Conservation (phyloP, 2,888 invertebrate genomes). For the Baronia brevicornis region DNA sequence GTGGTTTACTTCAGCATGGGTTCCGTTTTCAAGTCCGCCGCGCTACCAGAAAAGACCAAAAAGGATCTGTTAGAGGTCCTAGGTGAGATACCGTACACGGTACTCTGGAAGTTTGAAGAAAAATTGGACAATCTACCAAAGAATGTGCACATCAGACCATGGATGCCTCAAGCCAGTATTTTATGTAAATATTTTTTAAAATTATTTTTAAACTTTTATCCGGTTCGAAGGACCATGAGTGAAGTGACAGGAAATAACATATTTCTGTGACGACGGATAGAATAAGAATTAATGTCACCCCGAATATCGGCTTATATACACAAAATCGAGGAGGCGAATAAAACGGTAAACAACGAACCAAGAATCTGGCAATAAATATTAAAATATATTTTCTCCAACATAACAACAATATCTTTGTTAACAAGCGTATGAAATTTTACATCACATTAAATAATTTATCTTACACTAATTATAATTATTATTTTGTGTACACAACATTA, state of each 20-base stretch:
- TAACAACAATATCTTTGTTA: no score
- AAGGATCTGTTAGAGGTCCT: constrained; percentile 31
- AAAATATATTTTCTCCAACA: no score
- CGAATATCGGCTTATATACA: no score
- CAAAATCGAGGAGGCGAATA: no score
- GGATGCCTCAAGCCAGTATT: constrained; percentile 72
- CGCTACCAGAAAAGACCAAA: constrained; percentile 26
- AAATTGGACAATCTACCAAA: constrained; percentile 42
- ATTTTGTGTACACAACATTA: no score
- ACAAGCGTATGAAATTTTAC: no score
- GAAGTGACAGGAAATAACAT: neutral
- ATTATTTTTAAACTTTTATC: neutral
- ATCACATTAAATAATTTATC: no score
- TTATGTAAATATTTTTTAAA: constrained; percentile 40
- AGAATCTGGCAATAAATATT: no score
- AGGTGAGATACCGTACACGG: constrained; percentile 40
- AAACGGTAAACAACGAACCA: no score
- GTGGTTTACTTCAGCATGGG: constrained; percentile 61
- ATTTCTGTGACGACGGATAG: no score
- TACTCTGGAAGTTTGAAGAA: constrained; percentile 71
- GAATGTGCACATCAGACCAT: constrained; percentile 58
- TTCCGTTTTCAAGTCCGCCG: constrained; percentile 35
- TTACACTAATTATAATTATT: no score
- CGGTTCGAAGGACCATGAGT: neutral
- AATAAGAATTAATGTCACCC: no score